Percentiles rank a stretch among this genome's conserved stretches.
These are phyloP conservation scores for Bagarius yarrelli DNA, from an alignment of 2,113 vertebrate species.

Conservation along the genomic window DNA sequence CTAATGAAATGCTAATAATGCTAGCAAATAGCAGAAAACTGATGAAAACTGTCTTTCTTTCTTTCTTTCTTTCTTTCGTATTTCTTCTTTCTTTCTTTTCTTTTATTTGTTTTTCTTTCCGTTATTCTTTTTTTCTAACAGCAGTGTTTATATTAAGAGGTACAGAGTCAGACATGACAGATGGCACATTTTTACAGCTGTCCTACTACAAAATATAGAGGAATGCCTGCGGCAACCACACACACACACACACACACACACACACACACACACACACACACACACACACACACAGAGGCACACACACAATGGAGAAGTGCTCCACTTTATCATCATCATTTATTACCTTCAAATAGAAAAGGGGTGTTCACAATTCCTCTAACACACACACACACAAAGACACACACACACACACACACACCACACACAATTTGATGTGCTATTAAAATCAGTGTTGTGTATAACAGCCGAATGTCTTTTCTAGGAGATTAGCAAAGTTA, in stretches of 20 bases:
- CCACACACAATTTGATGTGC: not conserved
- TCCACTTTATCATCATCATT: slow-evolving; percentile 27
- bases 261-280: not conserved
- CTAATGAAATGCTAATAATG: not conserved
- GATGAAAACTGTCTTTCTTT: no score
- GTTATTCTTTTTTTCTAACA: not conserved
- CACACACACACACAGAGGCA: slow-evolving; percentile 13
- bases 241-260: not conserved
- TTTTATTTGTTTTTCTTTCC: not conserved
- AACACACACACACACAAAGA: slow-evolving; percentile 1
- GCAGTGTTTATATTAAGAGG: not conserved
- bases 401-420: slow-evolving; percentile 17
- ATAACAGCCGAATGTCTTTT: slow-evolving; percentile 11
- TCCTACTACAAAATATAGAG: slow-evolving; percentile 1
- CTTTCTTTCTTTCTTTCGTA: no score
- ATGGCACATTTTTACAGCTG: slow-evolving; percentile 15
- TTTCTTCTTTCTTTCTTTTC: not conserved
- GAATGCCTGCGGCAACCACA: slow-evolving; percentile 5
- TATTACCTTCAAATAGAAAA: slow-evolving; percentile 12
- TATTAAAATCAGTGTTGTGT: slow-evolving; percentile 22
- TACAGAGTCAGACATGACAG: not conserved
- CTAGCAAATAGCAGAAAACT: not conserved
- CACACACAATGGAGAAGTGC: slow-evolving; percentile 14
- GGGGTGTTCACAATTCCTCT: slow-evolving; percentile 2
- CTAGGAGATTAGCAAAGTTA: not conserved